Conservation (phyloP, 2,797 vertebrate genomes). For the Gallirallus australis region DNA sequence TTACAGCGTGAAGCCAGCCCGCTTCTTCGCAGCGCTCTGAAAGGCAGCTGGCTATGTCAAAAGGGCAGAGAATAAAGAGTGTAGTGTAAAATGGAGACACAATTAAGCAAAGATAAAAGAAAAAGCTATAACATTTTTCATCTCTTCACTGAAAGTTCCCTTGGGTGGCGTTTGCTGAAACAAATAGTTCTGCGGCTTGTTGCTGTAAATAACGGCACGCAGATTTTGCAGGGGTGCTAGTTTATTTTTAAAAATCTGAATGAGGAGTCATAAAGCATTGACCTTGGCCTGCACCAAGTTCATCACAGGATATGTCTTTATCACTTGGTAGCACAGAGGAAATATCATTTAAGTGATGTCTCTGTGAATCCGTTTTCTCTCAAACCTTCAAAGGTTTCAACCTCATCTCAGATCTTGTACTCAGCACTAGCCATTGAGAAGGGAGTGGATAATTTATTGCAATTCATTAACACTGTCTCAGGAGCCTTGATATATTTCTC, state of each 20-base stretch:
- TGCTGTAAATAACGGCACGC: slow-evolving; percentile 9
- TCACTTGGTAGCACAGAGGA: not conserved
- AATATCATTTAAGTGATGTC: not conserved
- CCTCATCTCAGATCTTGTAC: not conserved
- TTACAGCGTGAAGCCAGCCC: slow-evolving; percentile 80
- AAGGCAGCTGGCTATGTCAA: slow-evolving; percentile 82
- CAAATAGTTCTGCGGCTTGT: slow-evolving; percentile 10
- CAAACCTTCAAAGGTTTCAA: not conserved
- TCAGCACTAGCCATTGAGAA: not conserved
- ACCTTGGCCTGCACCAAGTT: not conserved
- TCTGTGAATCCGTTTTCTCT: not conserved
- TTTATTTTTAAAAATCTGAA: slow-evolving; percentile 39
- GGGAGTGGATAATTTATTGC: not conserved
- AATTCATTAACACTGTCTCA: not conserved
- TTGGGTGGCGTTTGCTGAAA: slow-evolving; percentile 31
- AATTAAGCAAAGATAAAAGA: slow-evolving; percentile 73
- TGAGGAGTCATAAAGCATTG: not conserved
- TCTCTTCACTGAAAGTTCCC: slow-evolving; percentile 46
- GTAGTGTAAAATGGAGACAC: slow-evolving; percentile 77
- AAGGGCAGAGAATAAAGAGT: slow-evolving; percentile 82
- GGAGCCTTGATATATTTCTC: not conserved
- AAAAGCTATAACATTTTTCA: slow-evolving; percentile 55
- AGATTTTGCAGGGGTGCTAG: slow-evolving; percentile 8
- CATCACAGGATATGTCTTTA: not conserved
- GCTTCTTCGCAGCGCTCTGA: slow-evolving; percentile 73